phyloP scores from a whole-genome alignment of 2,888 invertebrate genomes.

The Parthenolecanium corni region DNA sequence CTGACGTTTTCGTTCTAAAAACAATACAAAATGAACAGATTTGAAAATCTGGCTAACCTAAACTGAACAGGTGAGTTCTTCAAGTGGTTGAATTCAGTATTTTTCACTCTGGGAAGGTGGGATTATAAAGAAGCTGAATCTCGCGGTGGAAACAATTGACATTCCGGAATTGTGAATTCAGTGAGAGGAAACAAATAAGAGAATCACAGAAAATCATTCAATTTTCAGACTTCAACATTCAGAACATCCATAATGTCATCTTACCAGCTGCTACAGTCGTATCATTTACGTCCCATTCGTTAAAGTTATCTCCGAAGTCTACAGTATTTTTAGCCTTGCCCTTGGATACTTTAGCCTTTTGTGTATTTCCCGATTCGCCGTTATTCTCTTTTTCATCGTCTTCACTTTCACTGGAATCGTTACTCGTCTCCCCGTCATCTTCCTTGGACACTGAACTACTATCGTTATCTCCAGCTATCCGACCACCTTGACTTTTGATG shows the following conservation, averaged over 20 bases:
- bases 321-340: background rate
- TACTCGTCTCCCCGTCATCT: constrained; percentile 31
- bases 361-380: constrained; percentile 37
- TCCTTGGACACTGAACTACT: constrained; percentile 35
- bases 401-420: constrained; percentile 37
- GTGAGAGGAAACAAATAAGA: too few species aligned
- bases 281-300: constrained; percentile 31
- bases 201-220: too few species aligned
- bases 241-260: too few species aligned
- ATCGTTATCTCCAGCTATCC: constrained; percentile 35
- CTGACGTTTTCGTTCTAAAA: constrained; percentile 42
- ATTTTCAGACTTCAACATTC: too few species aligned
- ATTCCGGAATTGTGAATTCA: too few species aligned
- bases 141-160: too few species aligned
- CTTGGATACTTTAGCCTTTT: background rate
- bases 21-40: background rate
- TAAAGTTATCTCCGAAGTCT: constrained; percentile 17
- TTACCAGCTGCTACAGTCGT: constrained; percentile 24
- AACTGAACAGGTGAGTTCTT: background rate
- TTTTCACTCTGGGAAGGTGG: background rate
- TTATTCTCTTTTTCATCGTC: constrained; percentile 44
- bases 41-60: background rate
- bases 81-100: background rate
- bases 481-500: constrained; percentile 30
- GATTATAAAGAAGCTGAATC: background rate